A percentile compares a stretch with the other conserved stretches of the same genome.
Evolutionary conservation across 2,113 vertebrate species (phyloP).

Genomic region (Podarcis cretensis): DNA sequence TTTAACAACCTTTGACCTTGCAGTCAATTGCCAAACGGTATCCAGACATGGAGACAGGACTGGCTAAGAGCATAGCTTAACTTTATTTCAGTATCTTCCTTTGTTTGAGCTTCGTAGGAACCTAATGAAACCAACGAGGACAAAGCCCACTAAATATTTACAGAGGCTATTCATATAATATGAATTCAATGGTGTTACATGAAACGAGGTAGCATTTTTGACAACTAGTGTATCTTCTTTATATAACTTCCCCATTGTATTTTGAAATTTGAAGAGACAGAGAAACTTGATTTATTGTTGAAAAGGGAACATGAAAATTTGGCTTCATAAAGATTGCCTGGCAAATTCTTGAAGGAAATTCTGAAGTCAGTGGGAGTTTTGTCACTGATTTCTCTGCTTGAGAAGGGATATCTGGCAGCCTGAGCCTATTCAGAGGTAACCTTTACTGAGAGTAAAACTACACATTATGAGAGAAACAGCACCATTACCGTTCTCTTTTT

Average conservation of each 20-base stretch:
- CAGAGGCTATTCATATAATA: not conserved
- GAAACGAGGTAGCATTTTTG: too few relatives aligned
- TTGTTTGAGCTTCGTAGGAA: not conserved
- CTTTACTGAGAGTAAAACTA: not conserved
- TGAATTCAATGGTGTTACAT: not conserved
- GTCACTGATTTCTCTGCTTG: not conserved
- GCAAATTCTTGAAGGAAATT: not conserved
- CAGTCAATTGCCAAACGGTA: constrained; percentile 14
- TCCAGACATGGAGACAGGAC: not conserved
- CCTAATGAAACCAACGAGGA: not conserved
- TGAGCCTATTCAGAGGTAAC: not conserved
- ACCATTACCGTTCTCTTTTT: not conserved
- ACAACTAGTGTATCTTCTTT: not conserved
- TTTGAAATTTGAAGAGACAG: not conserved
- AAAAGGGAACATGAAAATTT: not conserved
- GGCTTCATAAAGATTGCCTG: not conserved
- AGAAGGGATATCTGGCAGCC: not conserved
- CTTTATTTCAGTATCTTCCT: not conserved
- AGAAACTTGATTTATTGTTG: not conserved
- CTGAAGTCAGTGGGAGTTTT: not conserved
- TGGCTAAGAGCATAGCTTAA: not conserved
- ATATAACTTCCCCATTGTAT: not conserved
- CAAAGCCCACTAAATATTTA: not conserved
- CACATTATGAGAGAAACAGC: not conserved
- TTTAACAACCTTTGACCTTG: constrained; percentile 25